Percentiles rank a stretch among this genome's conserved stretches.
Evolutionary conservation across 2,797 vertebrate genomes (phyloP).

Genomic region (Dromococcyx pavoninus): DNA sequence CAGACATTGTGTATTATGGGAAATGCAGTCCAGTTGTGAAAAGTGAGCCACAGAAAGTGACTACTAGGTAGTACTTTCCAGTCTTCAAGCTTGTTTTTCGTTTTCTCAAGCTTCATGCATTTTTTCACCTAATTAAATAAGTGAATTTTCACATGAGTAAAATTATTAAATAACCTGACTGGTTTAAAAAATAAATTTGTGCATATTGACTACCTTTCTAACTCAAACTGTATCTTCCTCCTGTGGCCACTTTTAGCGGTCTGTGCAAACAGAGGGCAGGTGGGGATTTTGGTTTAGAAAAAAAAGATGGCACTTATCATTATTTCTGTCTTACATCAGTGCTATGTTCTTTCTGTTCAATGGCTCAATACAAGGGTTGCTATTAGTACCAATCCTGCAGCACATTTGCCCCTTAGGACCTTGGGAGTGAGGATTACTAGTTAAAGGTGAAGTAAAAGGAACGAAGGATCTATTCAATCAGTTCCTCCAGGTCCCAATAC

Average conservation of each 20-base stretch:
- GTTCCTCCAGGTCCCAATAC: background rate
- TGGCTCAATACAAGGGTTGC: background rate
- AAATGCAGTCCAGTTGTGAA: background rate
- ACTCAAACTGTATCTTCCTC: background rate
- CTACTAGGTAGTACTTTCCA: background rate
- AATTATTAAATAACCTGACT: background rate
- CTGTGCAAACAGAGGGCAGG: background rate
- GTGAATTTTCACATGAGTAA: background rate
- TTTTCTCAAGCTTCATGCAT: background rate
- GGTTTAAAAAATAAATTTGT: background rate
- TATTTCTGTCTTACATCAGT: background rate
- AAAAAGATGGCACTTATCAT: background rate
- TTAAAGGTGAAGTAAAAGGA: background rate
- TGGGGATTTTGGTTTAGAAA: background rate
- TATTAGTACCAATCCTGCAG: background rate
- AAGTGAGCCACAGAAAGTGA: background rate
- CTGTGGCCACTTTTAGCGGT: background rate
- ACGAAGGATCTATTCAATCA: background rate
- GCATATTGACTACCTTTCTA: background rate
- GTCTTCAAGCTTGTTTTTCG: background rate
- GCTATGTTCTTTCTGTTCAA: background rate
- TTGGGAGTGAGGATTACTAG: fast-evolving
- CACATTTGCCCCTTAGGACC: background rate
- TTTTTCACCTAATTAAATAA: background rate
- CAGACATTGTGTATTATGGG: background rate